Percentiles rank a stretch among this genome's conserved stretches.
Evolutionary conservation across 2,113 vertebrate species (phyloP).

Genomic region (Tragulus kanchil): DNA sequence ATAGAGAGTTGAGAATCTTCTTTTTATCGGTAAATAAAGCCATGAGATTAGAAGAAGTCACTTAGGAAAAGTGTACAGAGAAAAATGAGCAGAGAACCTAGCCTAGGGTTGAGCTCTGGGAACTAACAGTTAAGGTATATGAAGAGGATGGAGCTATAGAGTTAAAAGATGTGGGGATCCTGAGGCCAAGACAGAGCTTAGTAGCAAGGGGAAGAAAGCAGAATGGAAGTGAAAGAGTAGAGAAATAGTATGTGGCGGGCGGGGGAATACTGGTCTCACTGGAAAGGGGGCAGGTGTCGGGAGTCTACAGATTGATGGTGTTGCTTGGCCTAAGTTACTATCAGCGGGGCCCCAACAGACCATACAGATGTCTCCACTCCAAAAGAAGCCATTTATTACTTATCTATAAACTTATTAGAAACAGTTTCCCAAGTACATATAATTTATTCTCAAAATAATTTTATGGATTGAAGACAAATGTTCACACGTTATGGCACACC

Average conservation of each 20-base stretch:
- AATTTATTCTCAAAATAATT: slow-evolving; percentile 74
- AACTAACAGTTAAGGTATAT: not conserved
- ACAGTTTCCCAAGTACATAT: slow-evolving; percentile 63
- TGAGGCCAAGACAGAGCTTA: not conserved
- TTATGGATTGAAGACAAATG: slow-evolving; percentile 62
- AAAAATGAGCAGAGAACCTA: slow-evolving; percentile 36
- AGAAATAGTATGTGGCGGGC: not conserved
- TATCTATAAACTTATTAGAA: slow-evolving; percentile 56
- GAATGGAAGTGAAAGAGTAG: not conserved
- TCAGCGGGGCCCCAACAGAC: not conserved
- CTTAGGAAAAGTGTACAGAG: not conserved
- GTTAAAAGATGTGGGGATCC: slow-evolving; percentile 22
- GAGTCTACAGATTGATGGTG: not conserved
- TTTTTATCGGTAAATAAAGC: slow-evolving; percentile 37
- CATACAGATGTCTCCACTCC: slow-evolving; percentile 51
- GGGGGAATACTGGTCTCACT: not conserved
- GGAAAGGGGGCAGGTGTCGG: not conserved
- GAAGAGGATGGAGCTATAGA: not conserved
- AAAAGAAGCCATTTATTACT: slow-evolving; percentile 73
- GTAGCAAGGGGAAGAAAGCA: not conserved
- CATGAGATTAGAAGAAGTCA: slow-evolving; percentile 1
- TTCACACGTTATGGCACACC: slow-evolving; percentile 42
- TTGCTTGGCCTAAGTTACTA: not conserved
- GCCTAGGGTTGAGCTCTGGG: slow-evolving; percentile 4
- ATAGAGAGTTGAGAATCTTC: not conserved